phyloP scores from a whole-genome alignment of 2,113 vertebrate genomes.

The Lynx canadensis region DNA sequence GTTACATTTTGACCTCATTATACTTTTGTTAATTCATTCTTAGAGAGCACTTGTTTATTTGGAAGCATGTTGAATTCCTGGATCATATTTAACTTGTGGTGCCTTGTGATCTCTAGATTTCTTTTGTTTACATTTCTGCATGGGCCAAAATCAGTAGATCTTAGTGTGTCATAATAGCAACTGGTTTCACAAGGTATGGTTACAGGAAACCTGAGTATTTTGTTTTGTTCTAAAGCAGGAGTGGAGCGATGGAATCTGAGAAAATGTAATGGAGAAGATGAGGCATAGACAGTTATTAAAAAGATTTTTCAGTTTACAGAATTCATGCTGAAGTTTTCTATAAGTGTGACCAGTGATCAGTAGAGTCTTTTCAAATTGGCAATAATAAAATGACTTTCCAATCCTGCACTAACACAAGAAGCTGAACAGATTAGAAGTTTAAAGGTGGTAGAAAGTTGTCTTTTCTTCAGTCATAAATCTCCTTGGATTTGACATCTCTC shows the following conservation, averaged over 20 bases:
- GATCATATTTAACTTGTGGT: not conserved
- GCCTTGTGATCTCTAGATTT: not conserved
- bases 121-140: constrained; percentile 21
- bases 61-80: not conserved
- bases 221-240: not conserved
- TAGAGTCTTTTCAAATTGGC: constrained; percentile 74
- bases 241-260: not conserved
- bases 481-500: constrained; percentile 73
- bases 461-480: constrained; percentile 81
- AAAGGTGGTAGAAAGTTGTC: constrained; percentile 75
- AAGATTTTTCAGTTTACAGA: constrained; percentile 55
- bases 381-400: constrained; percentile 74
- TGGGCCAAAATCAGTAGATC: not conserved
- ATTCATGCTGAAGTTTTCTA: constrained; percentile 49
- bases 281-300: constrained; percentile 31
- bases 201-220: constrained; percentile 32
- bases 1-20: not conserved
- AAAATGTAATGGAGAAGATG: constrained; percentile 37
- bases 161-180: not conserved
- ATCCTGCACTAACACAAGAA: constrained; percentile 57
- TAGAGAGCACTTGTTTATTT: not conserved
- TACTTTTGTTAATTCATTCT: not conserved
- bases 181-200: not conserved
- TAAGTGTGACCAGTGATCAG: constrained; percentile 52
- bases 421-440: constrained; percentile 75